These are phyloP conservation scores for Crioceris asparagi DNA, from an alignment of 2,888 invertebrate genomes.

Conservation along the genomic window DNA sequence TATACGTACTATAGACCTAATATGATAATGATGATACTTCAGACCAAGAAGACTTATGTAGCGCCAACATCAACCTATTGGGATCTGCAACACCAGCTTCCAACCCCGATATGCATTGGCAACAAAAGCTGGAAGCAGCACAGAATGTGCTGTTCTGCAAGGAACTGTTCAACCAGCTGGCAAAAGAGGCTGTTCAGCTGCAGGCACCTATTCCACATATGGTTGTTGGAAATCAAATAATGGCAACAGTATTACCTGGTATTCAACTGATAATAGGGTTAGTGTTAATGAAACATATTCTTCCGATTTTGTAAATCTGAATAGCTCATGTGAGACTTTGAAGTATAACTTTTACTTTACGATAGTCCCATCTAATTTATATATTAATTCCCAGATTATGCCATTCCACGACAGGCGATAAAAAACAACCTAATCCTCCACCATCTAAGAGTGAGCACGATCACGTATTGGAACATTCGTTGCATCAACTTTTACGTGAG, in stretches of 20 bases:
- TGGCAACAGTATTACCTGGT: conserved; percentile 87
- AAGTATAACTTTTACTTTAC: too few species aligned
- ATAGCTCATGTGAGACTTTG: too few species aligned
- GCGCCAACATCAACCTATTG: conserved; percentile 67
- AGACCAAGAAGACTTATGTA: conserved; percentile 86
- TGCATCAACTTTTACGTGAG: conserved; percentile 86
- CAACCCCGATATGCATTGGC: conserved; percentile 80
- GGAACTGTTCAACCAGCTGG: conserved; percentile 87
- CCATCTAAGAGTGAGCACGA: conserved; percentile 69
- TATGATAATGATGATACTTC: conserved; percentile 18
- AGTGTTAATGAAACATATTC: neutral
- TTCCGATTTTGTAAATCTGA: too few species aligned
- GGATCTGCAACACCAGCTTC: conserved; percentile 63
- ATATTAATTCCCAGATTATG: too few species aligned
- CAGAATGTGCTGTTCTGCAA: conserved; percentile 97
- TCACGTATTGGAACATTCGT: conserved; percentile 91
- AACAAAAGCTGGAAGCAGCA: conserved; percentile 90
- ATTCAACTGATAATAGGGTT: conserved; percentile 61
- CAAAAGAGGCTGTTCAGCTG: conserved; percentile 88
- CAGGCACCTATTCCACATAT: conserved; percentile 92
- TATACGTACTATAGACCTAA: conserved; percentile 4
- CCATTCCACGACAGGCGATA: conserved; percentile 63
- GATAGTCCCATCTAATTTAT: too few species aligned
- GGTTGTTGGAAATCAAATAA: conserved; percentile 94
- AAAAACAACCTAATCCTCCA: conserved; percentile 41